Conservation (phyloP, 2,113 vertebrate species). For the Pardalotus punctatus region DNA sequence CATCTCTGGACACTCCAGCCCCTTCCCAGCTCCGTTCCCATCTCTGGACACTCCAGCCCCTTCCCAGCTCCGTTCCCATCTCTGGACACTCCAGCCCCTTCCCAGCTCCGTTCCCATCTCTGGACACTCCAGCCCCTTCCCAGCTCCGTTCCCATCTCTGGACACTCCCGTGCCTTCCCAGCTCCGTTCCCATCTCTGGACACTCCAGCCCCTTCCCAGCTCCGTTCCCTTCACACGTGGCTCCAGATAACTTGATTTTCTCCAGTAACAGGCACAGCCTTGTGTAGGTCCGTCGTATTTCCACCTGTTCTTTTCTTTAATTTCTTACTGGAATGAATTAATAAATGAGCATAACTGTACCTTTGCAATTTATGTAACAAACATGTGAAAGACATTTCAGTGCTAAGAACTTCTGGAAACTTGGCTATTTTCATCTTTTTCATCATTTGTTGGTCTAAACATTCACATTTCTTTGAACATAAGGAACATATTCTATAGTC, state of each 20-base stretch:
- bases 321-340: neutral
- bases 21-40: too few relatives aligned
- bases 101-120: too few relatives aligned
- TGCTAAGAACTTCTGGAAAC: neutral
- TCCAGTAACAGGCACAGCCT: neutral
- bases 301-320: neutral
- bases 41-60: too few relatives aligned
- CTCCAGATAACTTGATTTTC: neutral
- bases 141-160: too few relatives aligned
- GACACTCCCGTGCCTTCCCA: too few relatives aligned
- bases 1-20: too few relatives aligned
- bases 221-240: accelerated
- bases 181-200: too few relatives aligned
- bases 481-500: neutral
- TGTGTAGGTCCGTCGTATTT: neutral
- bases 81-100: too few relatives aligned
- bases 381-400: neutral
- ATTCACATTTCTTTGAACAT: neutral
- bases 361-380: neutral
- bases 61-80: too few relatives aligned
- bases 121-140: too few relatives aligned
- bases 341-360: neutral
- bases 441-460: neutral
- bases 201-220: too few relatives aligned
- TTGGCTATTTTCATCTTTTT: neutral